A percentile compares a stretch with the other conserved stretches of the same genome.
These are phyloP conservation scores for Rhagoletis pomonella DNA, from an alignment of 1,140 invertebrate genomes.

Conservation along the genomic window DNA sequence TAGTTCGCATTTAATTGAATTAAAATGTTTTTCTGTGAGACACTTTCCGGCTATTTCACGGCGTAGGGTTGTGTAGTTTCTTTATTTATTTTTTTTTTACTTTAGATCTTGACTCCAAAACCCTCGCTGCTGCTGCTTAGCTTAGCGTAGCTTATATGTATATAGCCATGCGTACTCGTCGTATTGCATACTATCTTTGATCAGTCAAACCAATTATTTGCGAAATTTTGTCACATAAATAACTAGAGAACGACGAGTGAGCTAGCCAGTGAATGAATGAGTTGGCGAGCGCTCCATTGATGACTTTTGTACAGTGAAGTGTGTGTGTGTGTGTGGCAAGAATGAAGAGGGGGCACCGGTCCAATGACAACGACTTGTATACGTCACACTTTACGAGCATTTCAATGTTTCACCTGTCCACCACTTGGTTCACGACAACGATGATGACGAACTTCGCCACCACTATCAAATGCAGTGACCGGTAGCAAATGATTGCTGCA, in stretches of 20 bases:
- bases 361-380: conserved; percentile 46
- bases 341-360: neutral
- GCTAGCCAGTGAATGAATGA: neutral
- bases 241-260: conserved; percentile 62
- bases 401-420: conserved; percentile 58
- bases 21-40: conserved; percentile 63
- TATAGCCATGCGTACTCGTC: conserved; percentile 58
- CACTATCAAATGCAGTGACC: neutral
- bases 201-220: conserved; percentile 75
- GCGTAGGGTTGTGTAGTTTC: neutral
- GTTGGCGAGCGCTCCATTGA: neutral
- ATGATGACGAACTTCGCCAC: conserved; percentile 46
- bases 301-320: neutral
- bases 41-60: neutral
- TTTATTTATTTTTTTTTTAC: too few species aligned
- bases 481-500: conserved; percentile 4
- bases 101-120: too few species aligned
- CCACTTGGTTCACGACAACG: neutral
- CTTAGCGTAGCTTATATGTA: neutral
- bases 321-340: neutral
- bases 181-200: conserved; percentile 67
- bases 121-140: too few species aligned
- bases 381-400: conserved; percentile 50
- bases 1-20: conserved; percentile 74
- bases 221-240: conserved; percentile 75